These are phyloP conservation scores for Andrena minutula DNA, from an alignment of 2,888 invertebrate genomes.

Conservation along the genomic window DNA sequence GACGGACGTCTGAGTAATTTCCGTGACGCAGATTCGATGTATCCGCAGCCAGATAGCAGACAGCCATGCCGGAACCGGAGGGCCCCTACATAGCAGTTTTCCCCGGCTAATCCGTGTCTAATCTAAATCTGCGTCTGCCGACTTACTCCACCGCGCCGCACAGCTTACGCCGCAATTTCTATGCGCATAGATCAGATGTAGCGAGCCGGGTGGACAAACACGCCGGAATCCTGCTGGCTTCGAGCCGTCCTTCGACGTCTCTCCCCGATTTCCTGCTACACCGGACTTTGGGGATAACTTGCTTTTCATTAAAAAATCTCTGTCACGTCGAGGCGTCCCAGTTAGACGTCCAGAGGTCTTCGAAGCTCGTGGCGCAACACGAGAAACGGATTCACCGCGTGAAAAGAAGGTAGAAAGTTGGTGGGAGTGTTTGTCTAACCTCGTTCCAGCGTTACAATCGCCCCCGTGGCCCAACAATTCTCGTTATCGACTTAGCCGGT, in stretches of 20 bases:
- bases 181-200: conserved; percentile 56
- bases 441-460: not conserved
- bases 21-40: conserved; percentile 20
- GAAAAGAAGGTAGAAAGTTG: not conserved
- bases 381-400: not conserved
- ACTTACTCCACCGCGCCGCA: conserved; percentile 26
- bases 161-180: conserved; percentile 60
- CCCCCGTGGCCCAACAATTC: not conserved
- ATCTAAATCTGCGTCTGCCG: conserved; percentile 50
- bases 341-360: not conserved
- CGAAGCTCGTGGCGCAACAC: not conserved
- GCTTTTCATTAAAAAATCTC: not conserved
- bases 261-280: not conserved
- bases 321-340: not conserved
- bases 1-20: conserved; percentile 31
- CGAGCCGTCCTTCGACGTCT: not conserved
- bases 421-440: not conserved
- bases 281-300: not conserved
- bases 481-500: conserved; percentile 3
- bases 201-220: conserved; percentile 52
- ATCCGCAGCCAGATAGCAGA: conserved; percentile 17
- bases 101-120: conserved; percentile 47
- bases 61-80: not conserved
- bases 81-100: conserved; percentile 27
- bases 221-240: conserved; percentile 1